Evolutionary conservation across 2,888 invertebrate genomes (phyloP).

Genomic region (Drosophila engyochracea): DNA sequence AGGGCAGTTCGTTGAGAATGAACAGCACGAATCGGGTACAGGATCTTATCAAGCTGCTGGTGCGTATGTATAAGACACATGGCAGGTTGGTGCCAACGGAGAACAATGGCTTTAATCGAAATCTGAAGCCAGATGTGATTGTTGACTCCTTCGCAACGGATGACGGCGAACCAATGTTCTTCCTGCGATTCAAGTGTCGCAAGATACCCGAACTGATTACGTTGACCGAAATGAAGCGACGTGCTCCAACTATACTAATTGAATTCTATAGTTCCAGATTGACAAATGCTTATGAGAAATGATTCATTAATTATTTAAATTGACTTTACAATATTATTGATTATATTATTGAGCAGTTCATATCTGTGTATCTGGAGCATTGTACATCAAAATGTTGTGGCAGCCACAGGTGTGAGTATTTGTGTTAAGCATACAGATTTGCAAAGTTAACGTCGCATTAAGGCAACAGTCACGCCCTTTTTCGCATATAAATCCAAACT

Average conservation of each 20-base stretch:
- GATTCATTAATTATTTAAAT: background rate
- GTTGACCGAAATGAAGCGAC: slow-evolving; percentile 2
- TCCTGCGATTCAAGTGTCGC: slow-evolving; percentile 29
- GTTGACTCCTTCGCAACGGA: background rate
- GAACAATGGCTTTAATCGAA: slow-evolving; percentile 26
- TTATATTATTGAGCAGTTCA: background rate
- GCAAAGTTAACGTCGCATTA: slow-evolving; percentile 68
- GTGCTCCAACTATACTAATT: slow-evolving; percentile 11
- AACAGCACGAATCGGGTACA: background rate
- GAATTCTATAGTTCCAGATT: slow-evolving; percentile 10
- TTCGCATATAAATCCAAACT: slow-evolving; percentile 54
- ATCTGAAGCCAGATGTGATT: slow-evolving; percentile 15
- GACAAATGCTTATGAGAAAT: background rate
- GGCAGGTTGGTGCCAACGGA: background rate
- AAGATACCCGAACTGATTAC: slow-evolving; percentile 26
- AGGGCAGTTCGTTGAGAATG: background rate
- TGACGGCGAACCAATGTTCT: background rate
- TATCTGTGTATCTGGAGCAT: background rate
- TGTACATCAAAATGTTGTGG: background rate
- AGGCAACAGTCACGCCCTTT: slow-evolving; percentile 43
- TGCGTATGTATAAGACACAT: background rate
- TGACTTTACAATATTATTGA: background rate
- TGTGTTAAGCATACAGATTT: slow-evolving; percentile 59
- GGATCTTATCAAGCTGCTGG: background rate
- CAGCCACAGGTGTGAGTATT: slow-evolving; percentile 40